Evolutionary conservation across 2,113 vertebrate species (phyloP), one percentile per base, ranked within the genome.

Genomic region (Syngnathus typhle): DNA sequence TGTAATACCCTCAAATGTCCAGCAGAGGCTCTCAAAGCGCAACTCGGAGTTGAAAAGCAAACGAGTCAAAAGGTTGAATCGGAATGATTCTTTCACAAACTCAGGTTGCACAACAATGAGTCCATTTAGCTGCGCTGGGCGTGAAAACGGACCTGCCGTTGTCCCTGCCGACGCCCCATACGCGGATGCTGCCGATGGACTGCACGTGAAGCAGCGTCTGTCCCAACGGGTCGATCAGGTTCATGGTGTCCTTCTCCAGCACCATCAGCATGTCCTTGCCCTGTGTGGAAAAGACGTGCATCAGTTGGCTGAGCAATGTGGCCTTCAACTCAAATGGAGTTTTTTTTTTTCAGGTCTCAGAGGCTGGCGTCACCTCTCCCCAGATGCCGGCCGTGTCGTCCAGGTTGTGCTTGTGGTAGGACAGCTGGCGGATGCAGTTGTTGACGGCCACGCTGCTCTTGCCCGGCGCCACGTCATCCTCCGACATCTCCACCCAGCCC

Each of bases 401-500:
- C 41, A 94, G 90, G 78, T 93, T 93, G 61, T 92, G 90, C 86
- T 93, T 94, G 88, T 93, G 94, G 76, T 94, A 93, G n/a, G 94
- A 95, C 16, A 98, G 93, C 83, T 98, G 96, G 18, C 95, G 91
- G 88, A 98, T 98, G 85, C 96, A 98, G 88, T 93, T 93, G 86
- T 96, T 96, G 77, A 98, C 94, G 0, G 96, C 91, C 1, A 93
- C 75, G 0, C 94, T 95, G 89, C 95, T 98, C 72, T 93, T 93
- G 60, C 95, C 94, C 0, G 93, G 93, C 0, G 91, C 92, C 93
- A 98, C 90, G 83, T 98, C 96, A 74, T 97, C 95, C 76, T 98
- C 96, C 0, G 93, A 93, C 91, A 98, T 94, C 90, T 96, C 95
- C 59, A 98, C 94, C 96, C 95, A 98, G 79, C 96, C 96, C 61